A percentile compares a stretch with the other conserved stretches of the same genome.
Evolutionary conservation across 2,888 invertebrate species (phyloP).

Genomic region (Lithophane ornitopus): DNA sequence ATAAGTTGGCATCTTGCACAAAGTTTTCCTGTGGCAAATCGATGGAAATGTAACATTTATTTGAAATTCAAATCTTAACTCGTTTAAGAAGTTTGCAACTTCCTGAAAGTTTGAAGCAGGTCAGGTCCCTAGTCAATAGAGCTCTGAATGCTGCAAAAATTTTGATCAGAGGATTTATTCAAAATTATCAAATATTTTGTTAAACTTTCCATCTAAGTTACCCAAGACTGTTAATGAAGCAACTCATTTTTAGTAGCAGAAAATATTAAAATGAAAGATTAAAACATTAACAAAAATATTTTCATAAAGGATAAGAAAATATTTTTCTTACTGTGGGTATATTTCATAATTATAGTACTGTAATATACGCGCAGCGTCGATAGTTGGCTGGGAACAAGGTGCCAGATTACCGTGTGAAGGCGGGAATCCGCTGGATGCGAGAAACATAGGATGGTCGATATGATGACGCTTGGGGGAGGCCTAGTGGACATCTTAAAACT

Average conservation of each 20-base stretch:
- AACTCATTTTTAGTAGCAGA: neutral
- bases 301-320: too few species aligned
- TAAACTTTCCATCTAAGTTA: neutral
- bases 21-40: conserved; percentile 23
- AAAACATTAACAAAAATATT: too few species aligned
- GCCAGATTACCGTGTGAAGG: too few species aligned
- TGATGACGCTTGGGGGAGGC: too few species aligned
- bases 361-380: neutral
- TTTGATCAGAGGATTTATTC: conserved; percentile 22
- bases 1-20: neutral
- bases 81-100: conserved; percentile 44
- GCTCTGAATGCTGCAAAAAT: conserved; percentile 29
- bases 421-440: neutral
- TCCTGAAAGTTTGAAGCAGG: conserved; percentile 32
- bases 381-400: neutral
- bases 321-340: neutral
- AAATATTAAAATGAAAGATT: neutral
- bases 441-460: neutral
- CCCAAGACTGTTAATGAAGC: neutral
- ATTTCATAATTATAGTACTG: neutral
- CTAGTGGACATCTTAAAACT: neutral
- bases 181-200: conserved; percentile 28
- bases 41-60: conserved; percentile 31
- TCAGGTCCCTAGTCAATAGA: conserved; percentile 27
- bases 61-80: conserved; percentile 47